These are phyloP conservation scores for Catonia carolina DNA, from an alignment of 2,888 invertebrate genomes.

Conservation along the genomic window DNA sequence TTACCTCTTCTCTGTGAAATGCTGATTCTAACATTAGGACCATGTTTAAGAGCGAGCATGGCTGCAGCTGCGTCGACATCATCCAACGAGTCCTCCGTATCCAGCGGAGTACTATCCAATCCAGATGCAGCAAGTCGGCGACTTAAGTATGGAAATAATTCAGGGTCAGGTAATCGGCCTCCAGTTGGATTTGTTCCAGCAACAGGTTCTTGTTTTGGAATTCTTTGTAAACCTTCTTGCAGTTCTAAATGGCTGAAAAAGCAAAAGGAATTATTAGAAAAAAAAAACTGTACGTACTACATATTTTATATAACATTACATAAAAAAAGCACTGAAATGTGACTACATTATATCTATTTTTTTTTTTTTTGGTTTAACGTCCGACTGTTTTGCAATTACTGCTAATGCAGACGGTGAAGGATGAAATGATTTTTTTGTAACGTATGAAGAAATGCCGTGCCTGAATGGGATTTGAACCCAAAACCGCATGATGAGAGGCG, in stretches of 20 bases:
- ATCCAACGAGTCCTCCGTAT: constrained; percentile 47
- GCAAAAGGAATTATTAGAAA: neutral
- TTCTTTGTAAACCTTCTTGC: neutral
- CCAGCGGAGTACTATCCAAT: no score
- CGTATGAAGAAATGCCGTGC: no score
- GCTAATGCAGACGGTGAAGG: no score
- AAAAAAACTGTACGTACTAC: neutral
- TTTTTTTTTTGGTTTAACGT: no score
- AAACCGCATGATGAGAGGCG: no score
- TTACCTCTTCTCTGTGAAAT: constrained; percentile 27
- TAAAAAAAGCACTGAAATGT: no score
- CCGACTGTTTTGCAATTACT: no score
- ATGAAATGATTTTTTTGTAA: no score
- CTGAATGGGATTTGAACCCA: no score
- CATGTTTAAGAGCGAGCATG: constrained; percentile 82
- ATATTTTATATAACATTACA: neutral
- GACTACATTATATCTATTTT: no score
- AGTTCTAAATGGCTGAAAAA: neutral
- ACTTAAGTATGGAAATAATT: constrained; percentile 76
- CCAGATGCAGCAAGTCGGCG: constrained; percentile 47
- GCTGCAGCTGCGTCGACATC: constrained; percentile 70
- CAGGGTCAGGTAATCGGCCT: constrained; percentile 58
- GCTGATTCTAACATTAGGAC: constrained; percentile 45
- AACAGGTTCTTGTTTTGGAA: neutral
- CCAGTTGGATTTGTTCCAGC: neutral